Evolutionary conservation across 1,140 invertebrate genomes (phyloP).

Genomic region (Drosophila orena): DNA sequence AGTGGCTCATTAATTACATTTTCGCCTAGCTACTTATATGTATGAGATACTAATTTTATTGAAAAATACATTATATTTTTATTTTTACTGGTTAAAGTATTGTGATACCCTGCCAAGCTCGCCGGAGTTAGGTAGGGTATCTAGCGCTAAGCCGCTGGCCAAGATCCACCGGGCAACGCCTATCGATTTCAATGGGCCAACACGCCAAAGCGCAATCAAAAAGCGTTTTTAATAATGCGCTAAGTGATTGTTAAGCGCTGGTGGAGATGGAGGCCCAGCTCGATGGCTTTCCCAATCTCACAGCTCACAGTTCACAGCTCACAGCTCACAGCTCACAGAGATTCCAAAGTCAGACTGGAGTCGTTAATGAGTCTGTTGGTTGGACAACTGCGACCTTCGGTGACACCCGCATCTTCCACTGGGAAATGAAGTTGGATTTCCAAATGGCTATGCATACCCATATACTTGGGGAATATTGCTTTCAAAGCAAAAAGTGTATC

Average conservation of each 20-base stretch:
- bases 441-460: no score
- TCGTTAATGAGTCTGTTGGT: slow-evolving; percentile 54
- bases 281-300: slow-evolving; percentile 37
- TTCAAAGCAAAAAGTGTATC: no score
- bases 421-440: background rate
- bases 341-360: slow-evolving; percentile 21
- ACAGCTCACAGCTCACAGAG: slow-evolving; percentile 1
- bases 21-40: no score
- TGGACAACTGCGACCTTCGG: slow-evolving; percentile 56
- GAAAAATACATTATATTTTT: no score
- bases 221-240: slow-evolving; percentile 83
- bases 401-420: slow-evolving; percentile 42
- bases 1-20: no score
- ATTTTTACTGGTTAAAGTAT: no score
- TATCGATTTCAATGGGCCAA: slow-evolving; percentile 65
- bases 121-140: slow-evolving; percentile 18
- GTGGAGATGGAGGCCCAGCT: slow-evolving; percentile 1
- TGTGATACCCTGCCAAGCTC: background rate
- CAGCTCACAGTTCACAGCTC: no score
- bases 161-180: slow-evolving; percentile 38
- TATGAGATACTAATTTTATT: no score
- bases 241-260: slow-evolving; percentile 78
- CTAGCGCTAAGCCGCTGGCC: slow-evolving; percentile 1
- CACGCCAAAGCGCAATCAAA: slow-evolving; percentile 80
- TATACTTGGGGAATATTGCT: no score